A percentile compares a stretch with the other conserved stretches of the same genome.
Conservation (phyloP, 35 echinoderm and acorn worm genomes). For the Diadema setosum region DNA sequence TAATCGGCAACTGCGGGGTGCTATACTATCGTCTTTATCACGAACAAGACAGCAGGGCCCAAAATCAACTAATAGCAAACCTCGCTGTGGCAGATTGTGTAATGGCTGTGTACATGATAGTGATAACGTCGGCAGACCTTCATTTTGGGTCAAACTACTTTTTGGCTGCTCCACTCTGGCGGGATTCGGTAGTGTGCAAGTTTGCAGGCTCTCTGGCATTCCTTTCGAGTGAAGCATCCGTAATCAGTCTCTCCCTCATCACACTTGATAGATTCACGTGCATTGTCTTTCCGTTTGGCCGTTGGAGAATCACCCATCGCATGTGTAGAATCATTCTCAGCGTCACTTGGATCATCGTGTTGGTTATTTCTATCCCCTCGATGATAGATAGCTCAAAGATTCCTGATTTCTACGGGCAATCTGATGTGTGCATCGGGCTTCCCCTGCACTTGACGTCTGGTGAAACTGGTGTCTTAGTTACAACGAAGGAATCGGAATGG, state of each 20-base stretch:
- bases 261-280: constrained; percentile 75
- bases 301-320: constrained; percentile 2
- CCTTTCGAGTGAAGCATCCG: constrained; percentile 71
- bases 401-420: constrained; percentile 51
- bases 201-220: constrained; percentile 53
- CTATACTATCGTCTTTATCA: too few species aligned
- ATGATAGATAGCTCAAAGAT: constrained; percentile 1
- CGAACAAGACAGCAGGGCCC: not conserved
- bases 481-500: not conserved
- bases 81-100: constrained; percentile 60
- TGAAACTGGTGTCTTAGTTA: not conserved
- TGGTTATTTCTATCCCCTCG: constrained; percentile 12
- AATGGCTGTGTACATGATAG: constrained; percentile 72
- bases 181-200: constrained; percentile 38
- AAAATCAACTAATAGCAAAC: constrained; percentile 55
- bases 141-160: constrained; percentile 57
- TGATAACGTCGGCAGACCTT: constrained; percentile 57
- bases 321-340: not conserved
- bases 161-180: constrained; percentile 34
- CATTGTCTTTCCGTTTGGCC: constrained; percentile 74
- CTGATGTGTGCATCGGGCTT: constrained; percentile 73
- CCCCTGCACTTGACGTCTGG: constrained; percentile 48
- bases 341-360: constrained; percentile 42
- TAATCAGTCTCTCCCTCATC: constrained; percentile 54
- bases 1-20: not conserved